Evolutionary conservation across 2,113 vertebrate genomes (phyloP), one percentile per base, ranked within the genome.

Genomic region (Jaculus jaculus): DNA sequence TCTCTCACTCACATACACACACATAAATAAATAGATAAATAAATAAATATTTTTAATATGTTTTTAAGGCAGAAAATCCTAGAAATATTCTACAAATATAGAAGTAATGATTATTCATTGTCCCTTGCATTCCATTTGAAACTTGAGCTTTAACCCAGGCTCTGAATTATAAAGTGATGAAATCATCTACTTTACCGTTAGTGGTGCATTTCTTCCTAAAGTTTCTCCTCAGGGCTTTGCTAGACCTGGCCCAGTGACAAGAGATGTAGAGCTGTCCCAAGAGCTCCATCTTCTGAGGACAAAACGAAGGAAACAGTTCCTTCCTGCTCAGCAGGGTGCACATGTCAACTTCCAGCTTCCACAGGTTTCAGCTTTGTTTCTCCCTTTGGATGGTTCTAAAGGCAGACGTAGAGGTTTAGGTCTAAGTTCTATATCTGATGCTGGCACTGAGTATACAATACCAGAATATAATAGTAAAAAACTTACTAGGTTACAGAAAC

Each of bases 61-160:
- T 75, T 34, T 28, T 58, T 54, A 89, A 91, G 28, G 84, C 75
- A 60, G 80, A 58, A 23, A 85, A 54, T 89, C 42, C 66, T 92
- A 86, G 83, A 95, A 87, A 88, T 72, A 42, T 42, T 77, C 42
- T 60, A 75, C 63, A 80, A 71, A 83, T 83, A 28, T 42, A 63
- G 81, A 87, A 83, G 5, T 47, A 42, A 80, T n/a, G 51, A 71
- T 74, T 34, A 47, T 82, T 61, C 72, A 80, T 37, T 54, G 54
- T 61, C 28, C 51, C 21, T 37, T 68, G n/a, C 24, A 23, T 58
- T 84, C 28, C 24, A 5, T 30, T 75, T 93, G 80, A 37, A 93
- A 93, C 79, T 83, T 13, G 54, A 84, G 28, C 60, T 72, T 87
- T 72, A 71, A 63, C 20, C n/a, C 7, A 42, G 42, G 20, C 73